Evolutionary conservation across 92 coral and sea anemone genomes (phyloP).

Genomic region (Metridium senile): DNA sequence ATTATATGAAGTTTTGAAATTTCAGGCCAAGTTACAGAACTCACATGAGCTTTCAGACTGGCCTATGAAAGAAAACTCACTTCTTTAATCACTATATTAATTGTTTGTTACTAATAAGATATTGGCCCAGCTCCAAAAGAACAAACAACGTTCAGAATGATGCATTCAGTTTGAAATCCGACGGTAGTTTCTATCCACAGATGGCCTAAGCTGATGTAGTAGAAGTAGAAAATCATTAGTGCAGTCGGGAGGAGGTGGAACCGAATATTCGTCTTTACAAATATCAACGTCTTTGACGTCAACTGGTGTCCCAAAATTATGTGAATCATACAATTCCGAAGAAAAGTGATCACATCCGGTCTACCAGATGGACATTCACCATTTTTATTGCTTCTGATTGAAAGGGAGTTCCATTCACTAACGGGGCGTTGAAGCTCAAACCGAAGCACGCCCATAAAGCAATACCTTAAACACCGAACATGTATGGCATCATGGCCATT

Average conservation of each 20-base stretch:
- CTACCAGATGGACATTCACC: slow-evolving; percentile 26
- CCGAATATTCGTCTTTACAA: background rate
- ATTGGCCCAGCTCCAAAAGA: too few species aligned
- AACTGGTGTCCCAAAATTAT: slow-evolving; percentile 2
- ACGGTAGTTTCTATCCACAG: background rate
- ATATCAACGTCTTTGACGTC: slow-evolving; percentile 10
- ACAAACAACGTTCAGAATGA: too few species aligned
- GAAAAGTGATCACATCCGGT: slow-evolving; percentile 27
- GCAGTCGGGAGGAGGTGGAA: slow-evolving; percentile 11
- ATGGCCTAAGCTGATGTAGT: background rate
- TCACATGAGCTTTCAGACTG: too few species aligned
- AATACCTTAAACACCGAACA: slow-evolving; percentile 39
- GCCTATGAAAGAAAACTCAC: too few species aligned
- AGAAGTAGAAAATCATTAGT: slow-evolving; percentile 3
- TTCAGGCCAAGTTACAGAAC: too few species aligned
- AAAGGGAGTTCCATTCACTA: slow-evolving; percentile 13
- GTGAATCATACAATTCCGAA: slow-evolving; percentile 20
- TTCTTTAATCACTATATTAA: too few species aligned
- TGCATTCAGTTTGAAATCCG: too few species aligned
- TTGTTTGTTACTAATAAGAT: too few species aligned
- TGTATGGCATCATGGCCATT: slow-evolving; percentile 49
- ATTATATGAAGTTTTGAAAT: too few species aligned
- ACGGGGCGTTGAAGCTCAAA: slow-evolving; percentile 5
- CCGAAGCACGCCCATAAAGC: slow-evolving; percentile 34
- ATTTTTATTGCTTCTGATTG: slow-evolving; percentile 23